Evolutionary conservation across 2,888 invertebrate species (phyloP).

Genomic region (Neuroscelio doddi): DNA sequence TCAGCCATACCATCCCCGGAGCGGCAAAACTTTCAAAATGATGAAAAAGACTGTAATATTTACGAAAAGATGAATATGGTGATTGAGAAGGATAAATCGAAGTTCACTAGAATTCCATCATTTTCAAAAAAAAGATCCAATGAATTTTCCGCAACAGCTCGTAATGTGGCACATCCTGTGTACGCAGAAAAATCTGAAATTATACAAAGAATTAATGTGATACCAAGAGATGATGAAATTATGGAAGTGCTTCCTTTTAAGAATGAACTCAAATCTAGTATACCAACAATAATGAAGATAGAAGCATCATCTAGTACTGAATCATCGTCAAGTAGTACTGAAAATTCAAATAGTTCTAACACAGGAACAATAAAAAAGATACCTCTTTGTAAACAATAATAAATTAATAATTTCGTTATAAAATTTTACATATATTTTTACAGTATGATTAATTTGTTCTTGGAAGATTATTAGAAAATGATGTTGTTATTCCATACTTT

Average conservation of each 20-base stretch:
- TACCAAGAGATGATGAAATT: constrained; percentile 37
- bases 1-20: constrained; percentile 65
- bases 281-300: constrained; percentile 52
- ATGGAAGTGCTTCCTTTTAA: constrained; percentile 31
- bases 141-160: constrained; percentile 1
- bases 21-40: constrained; percentile 49
- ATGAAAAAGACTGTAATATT: constrained; percentile 52
- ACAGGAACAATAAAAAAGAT: constrained; percentile 62
- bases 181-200: constrained; percentile 57
- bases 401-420: background rate
- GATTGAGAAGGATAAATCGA: constrained; percentile 61
- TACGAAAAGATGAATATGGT: constrained; percentile 51
- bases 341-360: constrained; percentile 52
- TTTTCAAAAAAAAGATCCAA: constrained; percentile 33
- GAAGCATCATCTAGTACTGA: constrained; percentile 49
- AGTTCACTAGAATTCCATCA: constrained; percentile 59
- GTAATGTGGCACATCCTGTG: background rate
- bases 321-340: constrained; percentile 51
- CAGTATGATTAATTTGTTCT: too few relatives aligned
- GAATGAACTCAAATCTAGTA: constrained; percentile 51
- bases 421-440: too few relatives aligned
- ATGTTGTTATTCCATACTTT: too few relatives aligned
- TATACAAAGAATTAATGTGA: constrained; percentile 55
- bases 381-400: constrained; percentile 52
- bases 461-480: too few relatives aligned